Percentiles rank a stretch among this genome's conserved stretches.
phyloP scores from a whole-genome alignment of 2,888 invertebrate species.

The Rhopalosiphum nymphaeae region DNA sequence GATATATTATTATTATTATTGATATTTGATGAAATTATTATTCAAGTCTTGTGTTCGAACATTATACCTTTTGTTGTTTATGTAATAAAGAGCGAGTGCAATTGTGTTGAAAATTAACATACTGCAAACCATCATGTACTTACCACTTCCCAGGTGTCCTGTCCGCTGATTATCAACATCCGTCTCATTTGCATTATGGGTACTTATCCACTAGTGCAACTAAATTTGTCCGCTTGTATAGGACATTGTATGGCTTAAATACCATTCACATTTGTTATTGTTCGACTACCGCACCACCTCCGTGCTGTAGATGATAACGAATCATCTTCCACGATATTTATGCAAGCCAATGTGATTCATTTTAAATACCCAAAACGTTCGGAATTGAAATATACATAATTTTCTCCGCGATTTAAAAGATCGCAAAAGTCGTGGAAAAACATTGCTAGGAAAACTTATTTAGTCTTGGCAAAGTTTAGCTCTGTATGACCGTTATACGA shows the following conservation, averaged over 20 bases:
- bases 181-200: neutral
- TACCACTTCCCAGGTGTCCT: neutral
- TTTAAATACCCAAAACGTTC: neutral
- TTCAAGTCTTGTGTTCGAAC: conserved; percentile 4
- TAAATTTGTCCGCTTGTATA: neutral
- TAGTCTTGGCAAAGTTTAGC: neutral
- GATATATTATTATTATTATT: neutral
- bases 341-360: neutral
- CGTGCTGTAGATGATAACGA: neutral
- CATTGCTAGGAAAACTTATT: neutral
- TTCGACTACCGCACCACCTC: neutral
- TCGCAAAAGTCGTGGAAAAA: neutral
- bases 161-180: neutral
- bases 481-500: neutral
- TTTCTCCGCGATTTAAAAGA: neutral
- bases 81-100: conserved; percentile 16
- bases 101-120: conserved; percentile 5
- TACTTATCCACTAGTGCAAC: neutral
- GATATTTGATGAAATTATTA: conserved; percentile 28
- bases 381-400: neutral
- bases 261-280: neutral
- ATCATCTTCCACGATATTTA: neutral
- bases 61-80: conserved; percentile 35
- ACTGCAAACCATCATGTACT: neutral
- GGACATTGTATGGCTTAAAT: neutral